A percentile compares a stretch with the other conserved stretches of the same genome.
Evolutionary conservation across 2,113 vertebrate species (phyloP).

Genomic region (Falco punctatus): DNA sequence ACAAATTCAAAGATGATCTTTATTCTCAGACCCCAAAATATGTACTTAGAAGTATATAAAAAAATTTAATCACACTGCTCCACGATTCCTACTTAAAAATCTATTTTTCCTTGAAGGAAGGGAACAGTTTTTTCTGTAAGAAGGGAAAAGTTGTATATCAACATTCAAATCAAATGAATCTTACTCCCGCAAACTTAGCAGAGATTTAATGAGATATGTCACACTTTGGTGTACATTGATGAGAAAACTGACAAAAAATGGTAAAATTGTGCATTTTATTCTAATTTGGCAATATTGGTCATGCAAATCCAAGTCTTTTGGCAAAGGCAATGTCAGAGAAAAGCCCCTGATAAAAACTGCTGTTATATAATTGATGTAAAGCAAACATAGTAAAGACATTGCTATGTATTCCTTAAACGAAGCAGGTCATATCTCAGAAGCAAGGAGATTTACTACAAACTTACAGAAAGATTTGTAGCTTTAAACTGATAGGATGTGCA

Average conservation of each 20-base stretch:
- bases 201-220: neutral
- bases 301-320: neutral
- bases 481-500: neutral
- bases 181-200: neutral
- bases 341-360: neutral
- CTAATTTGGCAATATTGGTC: neutral
- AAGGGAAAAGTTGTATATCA: neutral
- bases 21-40: neutral
- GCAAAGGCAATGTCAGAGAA: neutral
- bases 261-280: neutral
- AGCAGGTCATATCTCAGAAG: neutral
- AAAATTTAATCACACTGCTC: neutral
- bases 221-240: neutral
- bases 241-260: neutral
- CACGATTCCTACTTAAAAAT: neutral
- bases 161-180: neutral
- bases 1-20: neutral
- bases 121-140: neutral
- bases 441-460: slow-evolving; percentile 8
- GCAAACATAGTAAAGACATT: neutral
- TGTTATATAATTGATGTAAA: neutral
- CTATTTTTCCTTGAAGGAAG: neutral
- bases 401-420: neutral
- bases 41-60: neutral
- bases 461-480: slow-evolving; percentile 22